Evolutionary conservation across 64 coral and sea anemone species (phyloP).

Genomic region (Pachyseris speciosa): DNA sequence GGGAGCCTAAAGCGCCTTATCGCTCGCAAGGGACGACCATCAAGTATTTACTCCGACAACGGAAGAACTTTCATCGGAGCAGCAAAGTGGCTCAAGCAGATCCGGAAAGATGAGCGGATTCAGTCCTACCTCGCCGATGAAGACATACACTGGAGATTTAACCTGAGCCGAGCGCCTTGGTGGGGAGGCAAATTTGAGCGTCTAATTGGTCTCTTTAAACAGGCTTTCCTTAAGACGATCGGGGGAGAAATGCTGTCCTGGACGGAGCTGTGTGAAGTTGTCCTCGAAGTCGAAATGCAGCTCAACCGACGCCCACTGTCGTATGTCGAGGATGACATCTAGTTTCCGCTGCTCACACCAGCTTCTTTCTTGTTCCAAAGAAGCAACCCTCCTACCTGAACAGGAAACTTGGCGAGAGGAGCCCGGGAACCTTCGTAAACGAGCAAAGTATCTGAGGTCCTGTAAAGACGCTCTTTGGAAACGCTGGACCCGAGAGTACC

Average conservation of each 20-base stretch:
- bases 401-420: constrained; percentile 16
- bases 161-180: constrained; percentile 45
- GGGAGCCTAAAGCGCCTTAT: constrained; percentile 49
- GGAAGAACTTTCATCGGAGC: constrained; percentile 52
- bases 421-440: not conserved
- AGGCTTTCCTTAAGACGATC: constrained; percentile 48
- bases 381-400: constrained; percentile 52
- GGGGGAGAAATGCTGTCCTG: constrained; percentile 47
- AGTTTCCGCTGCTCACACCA: constrained; percentile 42
- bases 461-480: constrained; percentile 55
- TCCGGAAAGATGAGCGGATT: constrained; percentile 5
- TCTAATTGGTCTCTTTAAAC: constrained; percentile 50
- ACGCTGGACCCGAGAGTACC: constrained; percentile 58
- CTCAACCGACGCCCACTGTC: constrained; percentile 43
- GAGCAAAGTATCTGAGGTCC: constrained; percentile 14
- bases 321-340: constrained; percentile 53
- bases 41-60: constrained; percentile 58
- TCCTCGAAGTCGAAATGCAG: constrained; percentile 34
- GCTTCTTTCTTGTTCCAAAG: constrained; percentile 50
- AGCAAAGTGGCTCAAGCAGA: constrained; percentile 43
- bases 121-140: not conserved
- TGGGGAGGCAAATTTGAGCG: constrained; percentile 73
- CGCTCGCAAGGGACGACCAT: constrained; percentile 34
- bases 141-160: constrained; percentile 53
- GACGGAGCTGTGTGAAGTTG: constrained; percentile 36